Base-by-base conservation (phyloP, 1,140 invertebrate species). In the Metaphire vulgaris region DNA sequence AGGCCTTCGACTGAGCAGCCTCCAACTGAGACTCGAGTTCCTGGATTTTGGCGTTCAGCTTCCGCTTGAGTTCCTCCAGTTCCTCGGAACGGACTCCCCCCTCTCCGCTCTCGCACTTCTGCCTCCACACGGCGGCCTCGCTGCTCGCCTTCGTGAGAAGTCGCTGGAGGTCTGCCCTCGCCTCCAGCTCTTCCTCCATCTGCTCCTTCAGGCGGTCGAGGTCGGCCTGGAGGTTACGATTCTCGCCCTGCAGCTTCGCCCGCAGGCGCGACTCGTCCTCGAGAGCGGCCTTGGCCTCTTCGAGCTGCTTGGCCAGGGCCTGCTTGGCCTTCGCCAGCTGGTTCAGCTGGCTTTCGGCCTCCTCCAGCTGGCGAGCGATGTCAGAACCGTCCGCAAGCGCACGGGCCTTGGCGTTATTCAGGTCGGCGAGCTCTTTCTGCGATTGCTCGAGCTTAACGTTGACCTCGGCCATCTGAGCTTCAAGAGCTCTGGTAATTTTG, bases 61-160 rank as follows among this genome's bases (percentile, higher is more conserved):
- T 99, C 85, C 95, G 92, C 67, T 97, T 98, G 83, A 95, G 92
- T 87, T 99, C 97, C 86, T 99, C 97, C 79, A 99, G 90, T 88
- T 99, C 97, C 87, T 99, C 97, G 81, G 95, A 92, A 80, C 95
- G 90, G 78, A 95, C 94, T 80, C 98, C 90, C 83, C 96, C 96
- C 88, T 98, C 96, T 28, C 67, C 67, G 82, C 93, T 93, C 67
- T 69, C 67, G 67, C 67, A 69, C 67, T 69, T 69, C 30, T 69
- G 67, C 30, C 67, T 69, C 67, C 67, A 69, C 30, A 69, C 6
- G 6, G 67, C n/a, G 67, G 67, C 67, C 30, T 69, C 97, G 81
- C 93, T 94, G 84, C 98, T 98, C 80, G 95, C 94, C 89, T 98
- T 99, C 90, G 93, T 94, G 80, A 99, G 89, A 88, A 98, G 96